Evolutionary conservation across 2,797 vertebrate genomes (phyloP), one percentile per base, ranked within the genome.

Genomic region (Champsocephalus gunnari): DNA sequence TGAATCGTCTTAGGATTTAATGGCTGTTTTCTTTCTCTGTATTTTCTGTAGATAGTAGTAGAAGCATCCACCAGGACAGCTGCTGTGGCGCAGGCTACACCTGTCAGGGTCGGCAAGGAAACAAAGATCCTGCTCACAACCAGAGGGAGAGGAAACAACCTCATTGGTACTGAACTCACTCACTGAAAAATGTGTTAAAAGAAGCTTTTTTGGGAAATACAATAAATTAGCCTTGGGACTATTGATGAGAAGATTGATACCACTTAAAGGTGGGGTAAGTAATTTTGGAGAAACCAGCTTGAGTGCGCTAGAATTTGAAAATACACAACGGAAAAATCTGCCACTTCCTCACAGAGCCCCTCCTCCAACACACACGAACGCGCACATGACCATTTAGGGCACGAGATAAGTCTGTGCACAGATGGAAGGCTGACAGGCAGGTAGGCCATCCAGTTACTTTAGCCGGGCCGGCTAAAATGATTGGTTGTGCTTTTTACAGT

Each of bases 111-210:
- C 79, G 90, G 77, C 41, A 84, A 89, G 59, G 90, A 93, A 79
- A 95, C 96, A 9, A 96, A 91, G 85, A 95, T 98, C 50, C 76
- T 93, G 0, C 84, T 99, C 81, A 88, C 89, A 2, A 90, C 96
- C 88, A 95, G 96, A 82, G 95, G 95, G 47, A 85, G 71, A 77
- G 96, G 88, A 83, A 96, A 92, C 83, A 98, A 98, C 88, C 91
- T 99, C 73, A 95, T 96, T 67, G 98, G 98, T 99, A 95, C 5
- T 55, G 5, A 74, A 61, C 7, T 3, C 3, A 51, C 62, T 51
- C 10, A 8, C 0, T 12, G 4, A 1, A 24, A 3, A 1, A 9
- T 16, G 17, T 3, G 9, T 50, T 17, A 2, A 43, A 34, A 43
- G 6, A 48, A 9, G 2, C 1, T 66, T 69, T 69, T 50, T 62